Conservation (phyloP, 2,797 vertebrate species). For the Paramormyrops hopkinsi region DNA sequence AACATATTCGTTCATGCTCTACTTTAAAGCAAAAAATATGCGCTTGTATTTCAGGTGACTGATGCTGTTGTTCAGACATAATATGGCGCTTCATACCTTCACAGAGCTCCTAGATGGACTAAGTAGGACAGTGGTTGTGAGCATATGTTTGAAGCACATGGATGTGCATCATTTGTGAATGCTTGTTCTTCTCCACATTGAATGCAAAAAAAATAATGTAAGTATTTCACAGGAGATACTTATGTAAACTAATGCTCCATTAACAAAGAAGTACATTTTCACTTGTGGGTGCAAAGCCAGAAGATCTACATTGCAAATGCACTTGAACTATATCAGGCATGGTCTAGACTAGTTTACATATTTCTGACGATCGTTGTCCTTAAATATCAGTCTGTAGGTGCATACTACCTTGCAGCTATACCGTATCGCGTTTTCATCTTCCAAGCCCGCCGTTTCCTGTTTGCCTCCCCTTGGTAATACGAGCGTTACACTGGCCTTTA, state of each 20-base stretch:
- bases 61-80: not conserved
- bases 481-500: conserved; percentile 35
- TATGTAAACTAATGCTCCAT: not conserved
- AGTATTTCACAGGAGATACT: not conserved
- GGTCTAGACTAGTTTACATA: conserved; percentile 17
- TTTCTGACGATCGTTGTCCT: not conserved
- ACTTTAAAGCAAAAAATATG: not conserved
- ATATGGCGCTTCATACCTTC: not conserved
- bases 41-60: not conserved
- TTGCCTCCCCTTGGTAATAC: conserved; percentile 35
- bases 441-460: conserved; percentile 29
- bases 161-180: not conserved
- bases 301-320: not conserved
- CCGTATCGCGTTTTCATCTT: conserved; percentile 31
- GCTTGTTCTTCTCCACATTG: not conserved
- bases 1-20: conserved; percentile 11
- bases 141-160: not conserved
- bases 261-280: not conserved
- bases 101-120: not conserved
- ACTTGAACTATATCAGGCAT: not conserved
- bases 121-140: not conserved
- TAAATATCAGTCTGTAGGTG: not conserved
- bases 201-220: not conserved
- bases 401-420: not conserved
- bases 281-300: not conserved